Percentiles rank a stretch among this genome's conserved stretches.
Evolutionary conservation across 2,888 invertebrate species (phyloP).

Genomic region (Julus scandinavius): DNA sequence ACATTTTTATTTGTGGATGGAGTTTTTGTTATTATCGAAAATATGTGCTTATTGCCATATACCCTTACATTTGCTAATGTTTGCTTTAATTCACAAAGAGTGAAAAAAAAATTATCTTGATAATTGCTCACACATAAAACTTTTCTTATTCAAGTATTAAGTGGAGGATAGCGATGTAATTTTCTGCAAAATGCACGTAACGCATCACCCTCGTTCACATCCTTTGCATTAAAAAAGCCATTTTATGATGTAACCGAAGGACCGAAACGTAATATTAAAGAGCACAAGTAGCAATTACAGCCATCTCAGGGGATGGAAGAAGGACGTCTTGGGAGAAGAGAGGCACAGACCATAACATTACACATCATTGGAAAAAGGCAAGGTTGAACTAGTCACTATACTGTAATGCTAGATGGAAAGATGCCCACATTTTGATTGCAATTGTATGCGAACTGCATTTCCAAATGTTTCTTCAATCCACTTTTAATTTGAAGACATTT

Average conservation of each 20-base stretch:
- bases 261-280: constrained; percentile 26
- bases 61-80: neutral
- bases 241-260: constrained; percentile 6
- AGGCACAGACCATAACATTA: neutral
- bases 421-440: neutral
- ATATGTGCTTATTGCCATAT: neutral
- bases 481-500: constrained; percentile 12
- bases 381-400: neutral
- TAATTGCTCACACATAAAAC: constrained; percentile 13
- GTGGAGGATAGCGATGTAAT: constrained; percentile 15
- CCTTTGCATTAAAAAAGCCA: constrained; percentile 17
- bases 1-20: neutral
- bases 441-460: neutral
- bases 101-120: neutral
- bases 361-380: neutral
- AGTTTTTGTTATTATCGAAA: constrained; percentile 20
- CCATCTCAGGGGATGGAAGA: constrained; percentile 11
- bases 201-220: constrained; percentile 22
- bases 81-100: neutral
- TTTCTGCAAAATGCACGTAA: constrained; percentile 14
- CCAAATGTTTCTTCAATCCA: neutral
- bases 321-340: neutral
- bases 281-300: neutral
- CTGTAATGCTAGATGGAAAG: neutral
- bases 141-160: constrained; percentile 17